phyloP scores from a whole-genome alignment of 2,888 invertebrate species.

The Noctua pronuba region DNA sequence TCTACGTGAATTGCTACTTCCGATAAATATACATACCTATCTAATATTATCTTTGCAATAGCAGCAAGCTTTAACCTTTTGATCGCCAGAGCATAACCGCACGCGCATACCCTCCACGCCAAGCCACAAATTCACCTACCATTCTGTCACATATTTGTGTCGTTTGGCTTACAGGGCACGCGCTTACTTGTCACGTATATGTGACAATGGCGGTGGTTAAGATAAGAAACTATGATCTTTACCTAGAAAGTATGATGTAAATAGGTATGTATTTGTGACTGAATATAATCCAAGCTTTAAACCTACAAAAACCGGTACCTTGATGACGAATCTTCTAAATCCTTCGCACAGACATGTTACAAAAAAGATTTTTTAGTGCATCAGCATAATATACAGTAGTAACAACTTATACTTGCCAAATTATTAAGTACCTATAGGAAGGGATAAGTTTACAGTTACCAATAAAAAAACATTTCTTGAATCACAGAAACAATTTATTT shows the following conservation, averaged over 20 bases:
- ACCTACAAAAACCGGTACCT: constrained; percentile 40
- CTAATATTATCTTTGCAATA: not conserved
- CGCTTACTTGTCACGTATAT: no score
- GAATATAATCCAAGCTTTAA: constrained; percentile 6
- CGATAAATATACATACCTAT: not conserved
- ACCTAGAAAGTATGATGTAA: not conserved
- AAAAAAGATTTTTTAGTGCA: constrained; percentile 42
- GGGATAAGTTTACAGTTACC: not conserved
- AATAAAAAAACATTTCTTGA: constrained; percentile 25
- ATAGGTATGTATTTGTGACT: not conserved
- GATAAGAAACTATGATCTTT: not conserved
- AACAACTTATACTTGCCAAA: not conserved
- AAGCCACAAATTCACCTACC: no score
- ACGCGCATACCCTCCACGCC: no score
- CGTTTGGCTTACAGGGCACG: no score
- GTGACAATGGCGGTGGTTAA: no score
- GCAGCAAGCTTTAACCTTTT: constrained; percentile 8
- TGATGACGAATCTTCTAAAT: constrained; percentile 57
- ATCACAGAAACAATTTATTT: constrained; percentile 61
- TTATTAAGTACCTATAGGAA: not conserved
- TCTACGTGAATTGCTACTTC: constrained; percentile 12
- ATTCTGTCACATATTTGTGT: no score
- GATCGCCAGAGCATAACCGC: no score
- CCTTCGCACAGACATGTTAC: constrained; percentile 75
- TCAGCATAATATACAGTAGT: not conserved